A percentile compares a stretch with the other conserved stretches of the same genome.
phyloP scores from a whole-genome alignment of 2,113 vertebrate species.

The Eulacestoma nigropectus region DNA sequence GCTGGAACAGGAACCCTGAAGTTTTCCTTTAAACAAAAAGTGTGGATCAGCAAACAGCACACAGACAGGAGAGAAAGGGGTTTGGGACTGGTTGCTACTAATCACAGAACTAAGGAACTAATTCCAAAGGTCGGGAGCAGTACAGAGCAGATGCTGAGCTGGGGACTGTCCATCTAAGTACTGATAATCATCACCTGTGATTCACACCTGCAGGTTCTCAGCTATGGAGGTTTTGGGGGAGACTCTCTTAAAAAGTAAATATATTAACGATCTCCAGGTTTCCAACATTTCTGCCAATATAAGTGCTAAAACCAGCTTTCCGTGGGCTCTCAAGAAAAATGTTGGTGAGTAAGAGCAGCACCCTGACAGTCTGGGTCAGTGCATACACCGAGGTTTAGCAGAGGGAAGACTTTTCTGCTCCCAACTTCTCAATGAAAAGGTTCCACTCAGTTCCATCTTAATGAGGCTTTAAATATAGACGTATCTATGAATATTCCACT shows the following conservation, averaged over 20 bases:
- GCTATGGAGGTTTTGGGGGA: neutral
- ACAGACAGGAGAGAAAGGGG: neutral
- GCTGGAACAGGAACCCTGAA: neutral
- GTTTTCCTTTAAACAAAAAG: slow-evolving; percentile 52
- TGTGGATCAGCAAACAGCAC: neutral
- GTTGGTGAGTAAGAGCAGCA: neutral
- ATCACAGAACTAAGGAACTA: neutral
- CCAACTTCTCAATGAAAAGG: neutral
- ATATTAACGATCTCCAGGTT: neutral
- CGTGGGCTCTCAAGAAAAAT: neutral
- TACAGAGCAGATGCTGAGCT: neutral
- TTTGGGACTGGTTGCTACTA: neutral
- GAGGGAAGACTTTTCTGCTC: neutral
- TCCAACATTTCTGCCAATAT: neutral
- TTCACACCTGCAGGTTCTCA: neutral
- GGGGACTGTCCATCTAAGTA: fast-evolving
- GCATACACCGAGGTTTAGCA: neutral
- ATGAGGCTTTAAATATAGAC: neutral
- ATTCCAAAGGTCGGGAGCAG: neutral
- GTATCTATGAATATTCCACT: neutral
- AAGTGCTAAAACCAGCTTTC: neutral
- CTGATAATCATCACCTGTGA: fast-evolving
- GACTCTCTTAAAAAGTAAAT: neutral
- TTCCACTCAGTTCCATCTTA: neutral
- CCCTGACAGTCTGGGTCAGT: neutral